Evolutionary conservation across 2,113 vertebrate species (phyloP).

Genomic region (Ranitomeya imitator): DNA sequence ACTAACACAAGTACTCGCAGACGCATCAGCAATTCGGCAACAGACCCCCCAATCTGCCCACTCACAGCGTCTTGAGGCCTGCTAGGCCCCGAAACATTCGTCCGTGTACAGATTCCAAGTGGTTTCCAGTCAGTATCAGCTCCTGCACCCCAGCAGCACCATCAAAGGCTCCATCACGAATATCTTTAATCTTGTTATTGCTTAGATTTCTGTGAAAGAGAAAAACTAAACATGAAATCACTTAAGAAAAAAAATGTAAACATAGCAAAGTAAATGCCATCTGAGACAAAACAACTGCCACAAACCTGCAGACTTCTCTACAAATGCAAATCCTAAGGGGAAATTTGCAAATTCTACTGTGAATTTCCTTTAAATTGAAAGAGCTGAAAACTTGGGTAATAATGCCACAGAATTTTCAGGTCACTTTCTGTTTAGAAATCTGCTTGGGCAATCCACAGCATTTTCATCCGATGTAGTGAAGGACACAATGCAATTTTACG

Average conservation of each 20-base stretch:
- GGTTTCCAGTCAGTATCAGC: constrained; percentile 91
- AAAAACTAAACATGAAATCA: neutral
- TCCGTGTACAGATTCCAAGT: constrained; percentile 87
- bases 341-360: too few relatives aligned
- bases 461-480: too few relatives aligned
- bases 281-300: too few relatives aligned
- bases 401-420: too few relatives aligned
- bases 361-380: too few relatives aligned
- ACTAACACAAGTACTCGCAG: neutral
- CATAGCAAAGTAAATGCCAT: neutral
- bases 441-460: too few relatives aligned
- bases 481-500: too few relatives aligned
- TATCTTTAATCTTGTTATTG: constrained; percentile 97
- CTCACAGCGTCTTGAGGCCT: constrained; percentile 95
- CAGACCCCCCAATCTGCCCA: constrained; percentile 50
- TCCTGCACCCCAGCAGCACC: constrained; percentile 93
- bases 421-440: too few relatives aligned
- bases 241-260: neutral
- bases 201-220: constrained; percentile 86
- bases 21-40: constrained; percentile 23
- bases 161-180: constrained; percentile 96
- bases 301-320: too few relatives aligned
- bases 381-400: too few relatives aligned
- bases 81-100: constrained; percentile 93
- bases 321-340: too few relatives aligned